These are phyloP conservation scores for Pandemis corylana DNA, from an alignment of 2,888 invertebrate genomes.

Conservation along the genomic window DNA sequence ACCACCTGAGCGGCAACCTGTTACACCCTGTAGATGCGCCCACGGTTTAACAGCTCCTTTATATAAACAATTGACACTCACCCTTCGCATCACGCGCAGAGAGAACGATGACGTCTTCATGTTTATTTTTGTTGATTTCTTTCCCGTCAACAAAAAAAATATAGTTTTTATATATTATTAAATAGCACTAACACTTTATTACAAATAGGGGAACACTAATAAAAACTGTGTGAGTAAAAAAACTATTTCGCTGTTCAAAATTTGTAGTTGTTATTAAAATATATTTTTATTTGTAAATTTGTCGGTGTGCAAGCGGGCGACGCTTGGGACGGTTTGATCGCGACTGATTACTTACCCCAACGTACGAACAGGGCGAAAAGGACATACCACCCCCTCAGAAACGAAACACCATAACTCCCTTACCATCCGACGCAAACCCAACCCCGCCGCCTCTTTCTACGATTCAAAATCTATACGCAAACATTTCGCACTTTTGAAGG, in stretches of 20 bases:
- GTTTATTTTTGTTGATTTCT: slow-evolving; percentile 70
- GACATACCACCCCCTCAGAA: slow-evolving; percentile 62
- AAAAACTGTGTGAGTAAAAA: slow-evolving; percentile 29
- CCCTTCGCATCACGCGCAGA: slow-evolving; percentile 91
- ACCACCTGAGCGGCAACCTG: slow-evolving; percentile 57
- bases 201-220: slow-evolving; percentile 20
- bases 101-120: slow-evolving; percentile 93
- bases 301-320: slow-evolving; percentile 62
- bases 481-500: slow-evolving; percentile 69
- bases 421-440: slow-evolving; percentile 45
- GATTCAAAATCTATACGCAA: slow-evolving; percentile 45
- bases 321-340: slow-evolving; percentile 77
- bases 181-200: slow-evolving; percentile 17
- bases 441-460: slow-evolving; percentile 44
- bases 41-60: not conserved
- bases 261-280: slow-evolving; percentile 48
- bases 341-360: slow-evolving; percentile 77
- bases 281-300: slow-evolving; percentile 50
- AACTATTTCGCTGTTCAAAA: slow-evolving; percentile 51
- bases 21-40: slow-evolving; percentile 50
- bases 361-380: slow-evolving; percentile 78
- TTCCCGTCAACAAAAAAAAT: slow-evolving; percentile 52
- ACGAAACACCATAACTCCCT: slow-evolving; percentile 56
- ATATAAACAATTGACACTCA: slow-evolving; percentile 73
- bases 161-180: slow-evolving; percentile 32